Percentiles rank a stretch among this genome's conserved stretches.
These are phyloP conservation scores for Nilaparvata lugens DNA, from an alignment of 1,140 invertebrate species.

Conservation along the genomic window DNA sequence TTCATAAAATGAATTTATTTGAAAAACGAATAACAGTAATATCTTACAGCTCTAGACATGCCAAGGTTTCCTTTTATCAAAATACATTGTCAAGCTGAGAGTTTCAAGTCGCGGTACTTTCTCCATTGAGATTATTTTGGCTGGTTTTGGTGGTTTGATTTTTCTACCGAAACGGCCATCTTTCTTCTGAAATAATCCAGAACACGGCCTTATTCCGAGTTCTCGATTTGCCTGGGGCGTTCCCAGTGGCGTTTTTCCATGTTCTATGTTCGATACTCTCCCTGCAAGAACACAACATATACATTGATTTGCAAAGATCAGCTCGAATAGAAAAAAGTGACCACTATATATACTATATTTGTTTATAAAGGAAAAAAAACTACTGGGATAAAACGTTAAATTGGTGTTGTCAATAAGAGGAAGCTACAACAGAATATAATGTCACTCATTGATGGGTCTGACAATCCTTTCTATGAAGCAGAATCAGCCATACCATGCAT, in stretches of 20 bases:
- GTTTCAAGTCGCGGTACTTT: not conserved
- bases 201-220: slow-evolving; percentile 79
- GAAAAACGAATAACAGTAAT: too few species aligned
- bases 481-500: too few species aligned
- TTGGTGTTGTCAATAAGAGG: too few species aligned
- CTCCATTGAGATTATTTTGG: slow-evolving; percentile 30
- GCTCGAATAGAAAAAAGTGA: too few species aligned
- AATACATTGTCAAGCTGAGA: slow-evolving; percentile 13
- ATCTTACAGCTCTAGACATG: not conserved
- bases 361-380: too few species aligned
- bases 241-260: slow-evolving; percentile 65
- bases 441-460: too few species aligned
- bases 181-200: slow-evolving; percentile 91
- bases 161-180: slow-evolving; percentile 82
- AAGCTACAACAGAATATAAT: too few species aligned
- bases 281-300: slow-evolving; percentile 39
- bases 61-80: not conserved
- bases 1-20: too few species aligned
- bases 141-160: slow-evolving; percentile 54
- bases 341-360: too few species aligned
- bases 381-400: too few species aligned
- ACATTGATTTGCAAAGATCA: too few species aligned
- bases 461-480: too few species aligned
- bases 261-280: slow-evolving; percentile 72
- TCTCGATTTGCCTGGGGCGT: slow-evolving; percentile 72